A percentile compares a stretch with the other conserved stretches of the same genome.
Evolutionary conservation across 2,113 vertebrate genomes (phyloP).

Genomic region (Alethe diademata): DNA sequence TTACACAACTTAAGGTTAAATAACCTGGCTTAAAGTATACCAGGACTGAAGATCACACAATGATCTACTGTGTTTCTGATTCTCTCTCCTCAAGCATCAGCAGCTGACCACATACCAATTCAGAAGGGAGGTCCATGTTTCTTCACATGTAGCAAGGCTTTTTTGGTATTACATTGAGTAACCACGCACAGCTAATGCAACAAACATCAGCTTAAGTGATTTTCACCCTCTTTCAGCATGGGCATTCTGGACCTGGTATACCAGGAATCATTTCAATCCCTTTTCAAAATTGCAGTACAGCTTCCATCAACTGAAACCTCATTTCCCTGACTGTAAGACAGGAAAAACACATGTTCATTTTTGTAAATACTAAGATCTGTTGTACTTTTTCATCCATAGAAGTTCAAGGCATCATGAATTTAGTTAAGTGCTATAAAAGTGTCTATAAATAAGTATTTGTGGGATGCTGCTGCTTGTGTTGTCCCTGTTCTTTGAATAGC

Average conservation of each 20-base stretch:
- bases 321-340: background rate
- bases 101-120: background rate
- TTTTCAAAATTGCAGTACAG: background rate
- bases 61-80: background rate
- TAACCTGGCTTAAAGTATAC: background rate
- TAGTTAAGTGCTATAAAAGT: background rate
- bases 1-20: background rate
- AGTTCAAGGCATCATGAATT: background rate
- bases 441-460: slow-evolving; percentile 59
- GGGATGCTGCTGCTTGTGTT: slow-evolving; percentile 23
- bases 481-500: background rate
- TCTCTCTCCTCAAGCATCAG: background rate
- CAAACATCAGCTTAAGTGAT: background rate
- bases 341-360: background rate
- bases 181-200: background rate
- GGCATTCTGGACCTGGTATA: background rate
- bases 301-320: background rate
- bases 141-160: background rate
- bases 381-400: background rate
- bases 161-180: background rate
- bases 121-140: background rate
- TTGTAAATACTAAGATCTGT: slow-evolving; percentile 7
- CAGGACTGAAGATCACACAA: background rate
- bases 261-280: background rate
- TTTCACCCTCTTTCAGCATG: background rate